Base-by-base conservation (phyloP, 2,797 vertebrate species). In the Oryzias dopingdopingensis region DNA sequence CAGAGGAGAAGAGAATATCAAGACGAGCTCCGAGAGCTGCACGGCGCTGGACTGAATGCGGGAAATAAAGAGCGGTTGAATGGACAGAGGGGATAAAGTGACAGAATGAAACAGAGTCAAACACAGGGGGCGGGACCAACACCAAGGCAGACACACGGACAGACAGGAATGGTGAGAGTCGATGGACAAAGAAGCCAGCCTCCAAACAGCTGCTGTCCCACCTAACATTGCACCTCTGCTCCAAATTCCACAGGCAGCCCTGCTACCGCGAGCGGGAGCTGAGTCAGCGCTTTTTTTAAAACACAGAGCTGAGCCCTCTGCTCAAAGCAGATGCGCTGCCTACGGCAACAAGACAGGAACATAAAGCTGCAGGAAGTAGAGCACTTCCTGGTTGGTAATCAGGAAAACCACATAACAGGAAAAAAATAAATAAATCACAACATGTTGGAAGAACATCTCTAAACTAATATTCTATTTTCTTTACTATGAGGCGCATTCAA, bases 211-310 rank as follows among this genome's bases (percentile, higher is more conserved):
- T 88, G 87, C 83, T 71, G 70, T 59, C 74, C 80, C 85, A 70
- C 67, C 83, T 13, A 85, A 86, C 82, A 59, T 89, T 80, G 81
- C 88, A 86, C 82, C 81, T 87, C 85, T 57, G 82, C 82, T 83
- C 85, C 62, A 88, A 79, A 90, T 90, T 86, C 88, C 87, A 88
- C 81, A 79, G 80, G 74, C 86, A 78, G 82, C 65, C 53, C 57
- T 61, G 68, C 76, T 62, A 52, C 77, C 76, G 84, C 77, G 69
- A 72, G 80, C 67, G 70, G 85, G 56, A 83, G 59, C 88, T 91
- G 87, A 92, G 85, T 92, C 90, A 91, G 90, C 90, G 24, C 47
- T 88, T 86, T 85, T 59, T 86, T 85, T 57, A 14, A 52, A 71
- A 66, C 75, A 74, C 79, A 71, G 71, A 67, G 71, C 77, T 78